Evolutionary conservation across 2,113 vertebrate species (phyloP), one percentile per base, ranked within the genome.

Genomic region (Apistogramma diplotaenia): DNA sequence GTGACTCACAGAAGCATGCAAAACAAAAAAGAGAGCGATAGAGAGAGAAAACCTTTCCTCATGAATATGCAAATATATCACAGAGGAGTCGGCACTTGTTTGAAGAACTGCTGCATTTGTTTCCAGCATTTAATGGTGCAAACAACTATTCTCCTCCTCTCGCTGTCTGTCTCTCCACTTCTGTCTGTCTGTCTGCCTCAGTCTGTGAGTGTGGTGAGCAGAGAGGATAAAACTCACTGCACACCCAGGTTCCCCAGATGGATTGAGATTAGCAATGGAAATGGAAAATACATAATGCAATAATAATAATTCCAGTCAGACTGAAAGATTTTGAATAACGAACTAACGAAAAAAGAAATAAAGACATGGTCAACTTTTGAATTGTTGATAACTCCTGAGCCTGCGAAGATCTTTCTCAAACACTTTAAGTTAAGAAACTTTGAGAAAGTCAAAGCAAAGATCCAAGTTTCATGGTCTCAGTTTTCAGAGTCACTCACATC

Each of bases 91-190:
- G 67, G 62, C 18, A 78, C 85, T 89, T 94, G 91, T 94, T 95
- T 95, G 92, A 92, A 94, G 94, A 95, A 92, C 85, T 83, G 85
- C 84, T 79, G 91, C 89, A 94, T 94, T 95, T 94, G 92, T 95
- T 93, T 94, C 81, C 67, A 79, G 90, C 93, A 94, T 95, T 95
- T 95, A 95, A 94, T 91, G 94, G 93, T 83, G 91, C 93, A 95
- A 95, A 95, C 92, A 94, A 92, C 91, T 87, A 81, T 83, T 78
- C 75, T 25, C 72, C 85, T 72, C 57, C 21, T 55, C 18, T 57
- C 9, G 0, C 25, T 12, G 8, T 27, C 43, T 58, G 13, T 77
- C 60, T 61, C 9, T 81, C 73, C 3, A 3, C 46, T 53, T 78
- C 16, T n/a, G 29, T 70, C 76, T 72, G 19, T 78, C 77, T 72